Base-by-base conservation (phyloP, 2,113 vertebrate species). In the Gadus chalcogrammus region DNA sequence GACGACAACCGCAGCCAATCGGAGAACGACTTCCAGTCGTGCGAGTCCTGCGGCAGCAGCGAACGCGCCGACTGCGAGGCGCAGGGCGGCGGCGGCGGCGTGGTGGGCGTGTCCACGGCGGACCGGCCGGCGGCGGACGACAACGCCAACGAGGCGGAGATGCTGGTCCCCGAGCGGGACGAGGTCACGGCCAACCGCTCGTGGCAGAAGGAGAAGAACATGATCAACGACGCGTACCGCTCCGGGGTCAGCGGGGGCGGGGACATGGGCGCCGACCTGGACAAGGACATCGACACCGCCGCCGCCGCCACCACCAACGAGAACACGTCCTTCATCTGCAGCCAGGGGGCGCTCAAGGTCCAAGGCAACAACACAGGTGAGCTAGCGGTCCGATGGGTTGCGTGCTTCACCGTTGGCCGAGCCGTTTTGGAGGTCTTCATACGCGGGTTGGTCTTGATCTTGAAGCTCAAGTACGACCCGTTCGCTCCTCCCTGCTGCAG, bases 311-410 rank as follows among this genome's bases (percentile, higher is more conserved):
- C 42, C 8, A 48, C 42, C 42, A 89, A 84, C 56, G 95, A 95
- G 65, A 75, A 86, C 53, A 88, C 74, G 2, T 90, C 95, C 73
- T 91, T 93, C 64, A 90, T 94, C 82, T 94, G 93, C 89, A 95
- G 91, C 80, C 96, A 96, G 83, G 96, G 94, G 79, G 93, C 94
- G 60, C 93, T 98, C 79, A 99, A 98, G 88, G 92, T 94, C 28
- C 96, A 97, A 73, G 82, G 93, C 87, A 91, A 94, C 80, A 89
- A 91, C 63, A 91, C 94, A 88, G 97, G 97, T 96, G 84, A 82
- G 61, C 12, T 48, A 48, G 42, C 2, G 42, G 6, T 48, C 42
- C 42, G 42, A 13, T 2, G 1, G 42, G 42, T 48, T 12, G 42
- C 1, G 42, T 13, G 42, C 1, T 12, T 9, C 4, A 48, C 42